A percentile compares a stretch with the other conserved stretches of the same genome.
These are phyloP conservation scores for Gorsachius magnificus DNA, from an alignment of 2,797 vertebrate genomes.

Conservation along the genomic window DNA sequence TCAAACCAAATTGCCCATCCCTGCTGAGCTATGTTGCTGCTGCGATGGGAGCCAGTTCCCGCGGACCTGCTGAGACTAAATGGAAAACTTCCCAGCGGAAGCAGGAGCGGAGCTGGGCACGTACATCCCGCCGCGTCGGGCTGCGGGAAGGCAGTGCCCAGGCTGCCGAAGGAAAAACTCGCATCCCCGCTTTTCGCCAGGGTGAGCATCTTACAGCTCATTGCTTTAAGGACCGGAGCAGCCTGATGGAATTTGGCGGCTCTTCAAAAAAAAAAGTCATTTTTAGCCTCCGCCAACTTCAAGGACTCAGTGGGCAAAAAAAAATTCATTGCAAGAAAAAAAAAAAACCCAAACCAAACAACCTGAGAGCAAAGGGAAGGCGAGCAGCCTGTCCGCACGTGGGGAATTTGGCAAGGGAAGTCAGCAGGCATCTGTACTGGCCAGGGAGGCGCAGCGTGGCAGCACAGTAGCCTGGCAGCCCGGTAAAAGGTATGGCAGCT, in stretches of 20 bases:
- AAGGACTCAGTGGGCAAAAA: background rate
- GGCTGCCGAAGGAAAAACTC: background rate
- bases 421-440: background rate
- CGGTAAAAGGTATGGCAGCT: background rate
- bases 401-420: background rate
- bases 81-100: constrained; percentile 62
- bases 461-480: background rate
- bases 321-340: background rate
- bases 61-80: constrained; percentile 1
- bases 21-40: constrained; percentile 41
- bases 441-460: fast-evolving
- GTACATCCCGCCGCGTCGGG: fast-evolving
- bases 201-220: background rate
- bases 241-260: background rate
- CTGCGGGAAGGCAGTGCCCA: background rate
- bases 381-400: background rate
- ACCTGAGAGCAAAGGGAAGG: background rate
- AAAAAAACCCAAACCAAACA: background rate
- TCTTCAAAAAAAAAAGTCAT: background rate
- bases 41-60: constrained; percentile 35
- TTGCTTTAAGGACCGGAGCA: background rate
- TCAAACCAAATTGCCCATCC: constrained; percentile 58
- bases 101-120: background rate
- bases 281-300: background rate
- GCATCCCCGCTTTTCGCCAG: background rate